phyloP scores from a whole-genome alignment of 2,888 invertebrate genomes.

The Gandaritis pyraliata region DNA sequence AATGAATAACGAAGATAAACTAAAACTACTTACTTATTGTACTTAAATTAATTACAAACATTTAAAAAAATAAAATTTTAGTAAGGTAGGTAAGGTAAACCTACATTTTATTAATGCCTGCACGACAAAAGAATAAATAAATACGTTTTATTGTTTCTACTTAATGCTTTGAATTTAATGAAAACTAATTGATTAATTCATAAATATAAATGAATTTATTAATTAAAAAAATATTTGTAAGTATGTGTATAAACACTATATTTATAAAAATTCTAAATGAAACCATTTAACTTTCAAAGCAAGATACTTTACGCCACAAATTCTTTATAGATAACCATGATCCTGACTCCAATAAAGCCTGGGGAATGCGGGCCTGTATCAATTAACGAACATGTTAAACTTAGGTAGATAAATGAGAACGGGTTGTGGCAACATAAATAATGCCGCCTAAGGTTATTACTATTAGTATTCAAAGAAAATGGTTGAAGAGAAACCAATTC shows the following conservation, averaged over 20 bases:
- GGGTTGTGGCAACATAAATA: constrained; percentile 55
- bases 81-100: too few species aligned
- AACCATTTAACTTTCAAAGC: constrained; percentile 20
- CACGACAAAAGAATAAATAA: too few species aligned
- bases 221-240: too few species aligned
- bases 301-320: constrained; percentile 48
- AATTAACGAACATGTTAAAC: constrained; percentile 75
- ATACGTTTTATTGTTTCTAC: too few species aligned
- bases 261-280: constrained; percentile 10
- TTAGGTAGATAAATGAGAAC: constrained; percentile 55
- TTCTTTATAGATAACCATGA: constrained; percentile 54
- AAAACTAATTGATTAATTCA: too few species aligned
- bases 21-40: too few species aligned
- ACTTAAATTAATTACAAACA: too few species aligned
- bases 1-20: too few species aligned
- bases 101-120: too few species aligned
- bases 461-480: constrained; percentile 48
- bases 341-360: constrained; percentile 63
- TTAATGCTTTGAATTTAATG: too few species aligned
- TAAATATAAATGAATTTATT: too few species aligned
- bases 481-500: constrained; percentile 47
- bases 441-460: constrained; percentile 47
- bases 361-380: constrained; percentile 73
- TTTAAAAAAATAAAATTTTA: too few species aligned
- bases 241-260: neutral